Evolutionary conservation across 2,888 invertebrate species (phyloP).

Genomic region (Spilosoma lubricipeda): DNA sequence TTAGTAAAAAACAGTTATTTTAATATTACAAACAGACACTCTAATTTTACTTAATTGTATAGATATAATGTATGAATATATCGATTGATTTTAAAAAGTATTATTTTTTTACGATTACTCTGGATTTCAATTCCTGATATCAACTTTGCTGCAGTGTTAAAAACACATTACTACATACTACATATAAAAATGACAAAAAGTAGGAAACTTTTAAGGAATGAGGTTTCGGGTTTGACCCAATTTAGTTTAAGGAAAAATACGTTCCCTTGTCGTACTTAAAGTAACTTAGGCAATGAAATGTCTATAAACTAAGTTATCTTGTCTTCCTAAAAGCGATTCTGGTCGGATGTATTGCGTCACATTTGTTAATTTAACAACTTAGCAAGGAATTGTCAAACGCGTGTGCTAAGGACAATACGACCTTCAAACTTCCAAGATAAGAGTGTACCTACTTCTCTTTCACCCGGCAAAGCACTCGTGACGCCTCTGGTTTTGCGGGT

Average conservation of each 20-base stretch:
- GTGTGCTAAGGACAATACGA: neutral
- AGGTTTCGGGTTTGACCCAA: slow-evolving; percentile 7
- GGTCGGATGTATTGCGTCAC: neutral
- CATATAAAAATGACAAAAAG: neutral
- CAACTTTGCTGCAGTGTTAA: neutral
- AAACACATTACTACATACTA: neutral
- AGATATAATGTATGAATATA: too few species aligned
- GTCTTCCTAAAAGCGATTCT: neutral
- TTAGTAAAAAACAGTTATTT: too few species aligned
- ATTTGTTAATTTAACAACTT: neutral
- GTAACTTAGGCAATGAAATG: neutral
- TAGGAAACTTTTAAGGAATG: neutral
- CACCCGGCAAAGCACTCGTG: too few species aligned
- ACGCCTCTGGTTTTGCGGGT: too few species aligned
- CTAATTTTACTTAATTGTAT: too few species aligned
- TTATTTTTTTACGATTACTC: too few species aligned
- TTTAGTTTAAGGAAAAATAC: neutral
- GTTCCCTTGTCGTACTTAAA: neutral
- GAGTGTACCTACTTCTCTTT: too few species aligned
- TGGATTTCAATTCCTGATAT: neutral
- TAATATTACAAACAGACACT: too few species aligned
- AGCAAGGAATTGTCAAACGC: neutral
- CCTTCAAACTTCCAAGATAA: too few species aligned
- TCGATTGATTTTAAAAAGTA: too few species aligned
- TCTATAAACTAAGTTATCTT: slow-evolving; percentile 1